Evolutionary conservation across 2,797 vertebrate genomes (phyloP).

Genomic region (Sternarchorhynchus goeldii): DNA sequence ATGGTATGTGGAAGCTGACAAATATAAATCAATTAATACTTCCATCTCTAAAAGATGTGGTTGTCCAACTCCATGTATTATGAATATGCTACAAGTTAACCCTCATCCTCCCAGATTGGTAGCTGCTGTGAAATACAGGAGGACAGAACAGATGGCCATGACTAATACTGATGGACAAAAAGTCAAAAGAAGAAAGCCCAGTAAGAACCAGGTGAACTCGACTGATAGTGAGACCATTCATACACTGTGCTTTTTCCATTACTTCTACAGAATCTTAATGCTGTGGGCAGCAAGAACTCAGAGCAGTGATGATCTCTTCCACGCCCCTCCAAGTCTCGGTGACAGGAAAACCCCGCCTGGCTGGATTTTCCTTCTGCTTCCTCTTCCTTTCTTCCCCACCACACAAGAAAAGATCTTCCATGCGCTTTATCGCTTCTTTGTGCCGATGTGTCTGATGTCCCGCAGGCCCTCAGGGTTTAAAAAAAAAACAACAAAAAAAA

Average conservation of each 20-base stretch:
- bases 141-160: neutral
- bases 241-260: neutral
- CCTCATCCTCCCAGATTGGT: neutral
- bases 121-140: constrained; percentile 49
- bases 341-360: neutral
- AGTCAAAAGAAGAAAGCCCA: neutral
- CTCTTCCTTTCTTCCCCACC: neutral
- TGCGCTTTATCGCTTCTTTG: neutral
- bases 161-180: neutral
- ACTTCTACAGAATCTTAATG: neutral
- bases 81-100: no score
- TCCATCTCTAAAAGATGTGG: no score
- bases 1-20: no score
- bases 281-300: neutral
- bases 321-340: neutral
- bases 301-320: neutral
- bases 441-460: neutral
- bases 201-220: neutral
- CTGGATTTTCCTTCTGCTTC: neutral
- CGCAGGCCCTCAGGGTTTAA: constrained; percentile 51
- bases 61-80: no score
- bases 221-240: neutral
- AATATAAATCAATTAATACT: no score
- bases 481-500: constrained; percentile 52
- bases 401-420: neutral